Evolutionary conservation across 2,113 vertebrate species (phyloP).

Genomic region (Neodon shergylaensis): DNA sequence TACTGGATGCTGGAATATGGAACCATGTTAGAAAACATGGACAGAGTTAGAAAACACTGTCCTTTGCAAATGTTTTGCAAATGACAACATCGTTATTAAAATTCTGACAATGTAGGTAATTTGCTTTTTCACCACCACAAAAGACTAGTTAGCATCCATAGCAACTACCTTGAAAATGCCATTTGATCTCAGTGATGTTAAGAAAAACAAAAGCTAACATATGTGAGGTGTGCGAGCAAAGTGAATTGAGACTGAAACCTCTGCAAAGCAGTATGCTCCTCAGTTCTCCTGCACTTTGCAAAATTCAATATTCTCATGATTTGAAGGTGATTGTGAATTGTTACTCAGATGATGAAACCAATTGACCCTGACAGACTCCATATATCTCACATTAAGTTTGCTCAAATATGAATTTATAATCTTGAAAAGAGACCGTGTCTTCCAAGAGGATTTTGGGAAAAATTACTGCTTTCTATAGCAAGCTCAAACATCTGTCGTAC

Average conservation of each 20-base stretch:
- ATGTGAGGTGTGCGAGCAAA: not conserved
- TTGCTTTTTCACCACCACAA: not conserved
- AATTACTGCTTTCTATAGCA: not conserved
- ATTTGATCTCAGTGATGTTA: not conserved
- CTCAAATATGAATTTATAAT: not conserved
- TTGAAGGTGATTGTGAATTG: not conserved
- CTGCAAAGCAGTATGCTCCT: not conserved
- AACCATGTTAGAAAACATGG: not conserved
- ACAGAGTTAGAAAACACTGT: not conserved
- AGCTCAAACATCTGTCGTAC: not conserved
- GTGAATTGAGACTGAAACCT: not conserved
- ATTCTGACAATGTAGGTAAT: not conserved
- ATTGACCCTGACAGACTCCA: not conserved
- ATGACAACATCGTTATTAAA: not conserved
- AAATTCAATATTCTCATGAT: slow-evolving; percentile 13
- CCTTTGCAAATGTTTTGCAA: not conserved
- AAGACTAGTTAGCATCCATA: not conserved
- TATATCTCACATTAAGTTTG: not conserved
- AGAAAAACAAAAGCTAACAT: not conserved
- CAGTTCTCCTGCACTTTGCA: not conserved
- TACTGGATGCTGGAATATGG: too few species aligned
- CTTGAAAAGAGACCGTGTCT: not conserved
- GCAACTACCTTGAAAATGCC: not conserved
- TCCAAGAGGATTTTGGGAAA: not conserved
- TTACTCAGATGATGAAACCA: not conserved